Base-by-base conservation (phyloP, 1,140 invertebrate species). In the Saxidomus purpurata region DNA sequence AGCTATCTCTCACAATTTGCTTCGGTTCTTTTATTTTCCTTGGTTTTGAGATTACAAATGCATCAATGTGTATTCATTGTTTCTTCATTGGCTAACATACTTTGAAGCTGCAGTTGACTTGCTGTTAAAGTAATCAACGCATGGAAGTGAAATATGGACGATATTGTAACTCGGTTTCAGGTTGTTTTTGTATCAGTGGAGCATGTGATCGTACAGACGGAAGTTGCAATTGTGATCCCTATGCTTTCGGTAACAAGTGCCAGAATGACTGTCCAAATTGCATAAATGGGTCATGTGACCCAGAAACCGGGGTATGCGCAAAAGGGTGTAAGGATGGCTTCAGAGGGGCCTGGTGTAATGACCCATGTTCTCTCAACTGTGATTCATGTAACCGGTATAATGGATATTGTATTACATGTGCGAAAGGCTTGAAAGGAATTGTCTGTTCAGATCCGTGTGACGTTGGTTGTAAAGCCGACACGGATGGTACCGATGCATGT, bases 371-470 rank as follows among this genome's bases (percentile, higher is more conserved):
- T 11, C 0, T 9, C 3, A 79, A 55, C 36, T 85, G 83, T 38
- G 34, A 13, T 11, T 74, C 83, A 8, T 88, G 86, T 63, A 77
- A 69, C 25, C 76, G 63, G 0, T 52, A 88, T 11, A 71, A 0
- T 40, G 86, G 61, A 4, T 55, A 81, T 55, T 88, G 77, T 55
- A 55, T 67, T 28, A 71, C 76, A 0, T 88, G 76, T 49, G 38
- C 28, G 28, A 67, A 38, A 28, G 86, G 86, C 2, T 28, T 63
- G 22, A 74, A 76, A 40, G 85, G 85, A 25, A n/a, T 28, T 17
- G 31, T 31, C 19, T 79, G 74, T 47, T 11, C 9, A 15, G 19
- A 40, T 4, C 9, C 22, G 4, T 87, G 85, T 79, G 63, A 31
- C n/a, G 15, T 0, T 1, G 34, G 43, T 9, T 84, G 81, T 22